Evolutionary conservation across 1,140 invertebrate genomes (phyloP), one percentile per base, ranked within the genome.

Genomic region (Drosophila orosa): DNA sequence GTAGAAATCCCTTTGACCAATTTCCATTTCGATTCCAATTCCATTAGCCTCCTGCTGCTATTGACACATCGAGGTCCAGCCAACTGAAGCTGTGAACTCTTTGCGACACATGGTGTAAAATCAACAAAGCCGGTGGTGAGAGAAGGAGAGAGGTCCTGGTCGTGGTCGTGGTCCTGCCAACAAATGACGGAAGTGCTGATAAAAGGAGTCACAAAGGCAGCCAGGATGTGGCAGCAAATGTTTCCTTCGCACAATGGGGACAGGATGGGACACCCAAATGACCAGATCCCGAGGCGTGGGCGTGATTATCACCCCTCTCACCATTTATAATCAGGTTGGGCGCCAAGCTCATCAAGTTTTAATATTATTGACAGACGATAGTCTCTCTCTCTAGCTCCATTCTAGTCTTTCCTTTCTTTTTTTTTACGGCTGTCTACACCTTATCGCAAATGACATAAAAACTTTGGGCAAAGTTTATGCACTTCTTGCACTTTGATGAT

Each of bases 131-230:
- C 29, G 33, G 12, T 17, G 24, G 24, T 27, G 35, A 25, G 6
- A 25, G 12, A 6, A 2, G 31, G 40, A 5, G 10, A 31, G 50
- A 62, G 29, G 15, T 22, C 9, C 6, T 33, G 48, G 35, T 48
- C 0, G 8, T 47, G 45, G 45, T 47, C n/a, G 25, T 57, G 27
- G 48, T 40, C 44, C 61, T 67, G 56, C 65, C 55, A 58, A 58
- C 75, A 79, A 79, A 79, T 79, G 76, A 74, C 76, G 76, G 77
- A 79, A 79, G 69, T 79, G 57, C 78, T 74, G 77, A 79, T 79
- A 74, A 79, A 73, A 62, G 65, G 76, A 79, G 77, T 74, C 77
- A 79, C 77, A 79, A 79, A 79, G 76, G 76, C 76, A 78, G 48
- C 31, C 52, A 60, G 66, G 67, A 52, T 52, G 69, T 73, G 66